Base-by-base conservation (phyloP, 2,797 vertebrate genomes). In the Acanthurus lineatus region DNA sequence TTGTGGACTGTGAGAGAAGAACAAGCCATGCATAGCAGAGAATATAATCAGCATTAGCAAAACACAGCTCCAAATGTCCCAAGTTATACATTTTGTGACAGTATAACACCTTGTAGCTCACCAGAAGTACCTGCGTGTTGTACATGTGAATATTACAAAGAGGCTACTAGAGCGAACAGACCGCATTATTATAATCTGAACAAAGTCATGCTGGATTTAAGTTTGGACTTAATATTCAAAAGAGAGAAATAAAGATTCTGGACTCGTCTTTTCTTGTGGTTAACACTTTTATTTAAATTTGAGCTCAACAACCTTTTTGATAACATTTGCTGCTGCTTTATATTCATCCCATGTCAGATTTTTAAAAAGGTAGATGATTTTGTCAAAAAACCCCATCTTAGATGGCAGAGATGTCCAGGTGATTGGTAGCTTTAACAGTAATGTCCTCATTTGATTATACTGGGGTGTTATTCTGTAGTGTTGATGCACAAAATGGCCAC, bases 21-120 rank as follows among this genome's bases (percentile, higher is more conserved):
- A 87, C 86, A 68, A 86, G 70, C 85, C 88, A 86, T 85, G 91
- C 90, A 92, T 91, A 91, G 87, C 81, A 69, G 87, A 92, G 84
- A 81, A 85, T 78, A 79, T 85, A 86, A 91, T 91, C 87, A 69
- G 81, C 64, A 79, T 87, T 85, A 82, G 86, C 81, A 49, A 83
- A 84, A 67, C 78, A 63, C 73, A 78, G 64, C 76, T 76, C 63
- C 66, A 61, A 60, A 86, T 86, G 74, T 80, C 77, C 76, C 25
- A 69, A 69, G 73, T 86, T 88, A 40, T 67, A 77, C 62, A 57
- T 81, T 77, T 59, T 61, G 69, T 79, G 85, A 81, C 77, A 54
- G 35, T 62, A 22, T 53, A 77, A 80, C 49, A 62, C 66, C 22
- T 45, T 59, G 48, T 69, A 69, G 73, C 63, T 75, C 38, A 85